phyloP scores from a whole-genome alignment of 2,797 vertebrate genomes.

The Acomys russatus region DNA sequence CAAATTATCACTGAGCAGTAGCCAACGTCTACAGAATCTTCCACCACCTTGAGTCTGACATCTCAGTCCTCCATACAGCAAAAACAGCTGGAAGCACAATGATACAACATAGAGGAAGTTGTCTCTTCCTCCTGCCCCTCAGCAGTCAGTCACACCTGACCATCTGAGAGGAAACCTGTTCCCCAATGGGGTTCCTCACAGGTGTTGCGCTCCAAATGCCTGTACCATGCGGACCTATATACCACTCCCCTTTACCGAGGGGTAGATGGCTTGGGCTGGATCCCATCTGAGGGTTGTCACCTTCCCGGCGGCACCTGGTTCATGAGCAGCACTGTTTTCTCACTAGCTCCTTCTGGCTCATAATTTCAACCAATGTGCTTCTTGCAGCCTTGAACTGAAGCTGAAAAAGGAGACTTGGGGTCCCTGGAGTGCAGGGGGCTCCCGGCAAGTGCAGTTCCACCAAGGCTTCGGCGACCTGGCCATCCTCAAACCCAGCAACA shows the following conservation, averaged over 20 bases:
- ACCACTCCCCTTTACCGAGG: neutral
- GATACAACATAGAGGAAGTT: neutral
- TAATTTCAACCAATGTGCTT: neutral
- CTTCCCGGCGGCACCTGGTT: neutral
- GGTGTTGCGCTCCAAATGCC: neutral
- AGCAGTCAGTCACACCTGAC: neutral
- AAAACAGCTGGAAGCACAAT: neutral
- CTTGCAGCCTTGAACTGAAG: conserved; percentile 96
- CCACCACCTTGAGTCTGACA: neutral
- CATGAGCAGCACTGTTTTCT: neutral
- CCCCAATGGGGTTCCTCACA: neutral
- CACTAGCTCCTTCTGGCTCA: rapidly evolving
- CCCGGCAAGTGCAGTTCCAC: conserved; percentile 95
- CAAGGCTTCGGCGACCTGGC: conserved; percentile 94
- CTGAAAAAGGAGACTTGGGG: conserved; percentile 99
- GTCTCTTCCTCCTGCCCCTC: neutral
- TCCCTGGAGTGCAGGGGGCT: conserved; percentile 94
- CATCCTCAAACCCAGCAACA: conserved; percentile 95
- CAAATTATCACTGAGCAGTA: neutral
- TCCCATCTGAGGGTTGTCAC: too few species aligned
- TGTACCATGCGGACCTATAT: neutral
- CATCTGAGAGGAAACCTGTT: neutral
- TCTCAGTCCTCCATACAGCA: neutral
- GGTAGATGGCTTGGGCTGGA: neutral
- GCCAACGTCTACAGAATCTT: rapidly evolving